Percentiles rank a stretch among this genome's conserved stretches.
These are phyloP conservation scores for Pristionchus arcanus DNA, from an alignment of 2,888 invertebrate genomes.

Conservation along the genomic window DNA sequence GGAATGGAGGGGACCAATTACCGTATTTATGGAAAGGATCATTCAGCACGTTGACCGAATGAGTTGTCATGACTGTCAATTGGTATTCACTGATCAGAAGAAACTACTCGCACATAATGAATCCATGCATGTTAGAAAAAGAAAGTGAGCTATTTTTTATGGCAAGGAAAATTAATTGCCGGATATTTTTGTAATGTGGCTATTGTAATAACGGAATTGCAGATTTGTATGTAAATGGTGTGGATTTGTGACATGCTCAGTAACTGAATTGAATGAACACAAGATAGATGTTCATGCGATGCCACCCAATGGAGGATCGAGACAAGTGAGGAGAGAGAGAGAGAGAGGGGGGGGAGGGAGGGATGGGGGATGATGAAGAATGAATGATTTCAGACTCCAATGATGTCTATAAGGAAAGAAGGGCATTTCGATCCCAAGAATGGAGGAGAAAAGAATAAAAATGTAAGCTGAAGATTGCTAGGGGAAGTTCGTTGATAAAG, in stretches of 20 bases:
- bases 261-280: constrained; percentile 73
- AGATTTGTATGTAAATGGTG: constrained; percentile 75
- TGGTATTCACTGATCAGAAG: constrained; percentile 70
- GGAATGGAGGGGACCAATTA: too few species aligned
- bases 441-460: constrained; percentile 25
- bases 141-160: constrained; percentile 58
- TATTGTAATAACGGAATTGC: not conserved
- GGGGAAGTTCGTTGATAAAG: too few species aligned
- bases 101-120: constrained; percentile 66
- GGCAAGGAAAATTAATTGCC: not conserved
- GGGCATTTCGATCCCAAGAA: not conserved
- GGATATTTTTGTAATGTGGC: not conserved
- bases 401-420: not conserved
- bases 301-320: constrained; percentile 51
- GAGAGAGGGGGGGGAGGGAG: not conserved
- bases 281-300: constrained; percentile 71
- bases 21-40: not conserved
- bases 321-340: not conserved
- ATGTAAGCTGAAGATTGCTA: not conserved
- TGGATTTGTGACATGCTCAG: constrained; percentile 67
- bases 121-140: constrained; percentile 64
- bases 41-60: constrained; percentile 65
- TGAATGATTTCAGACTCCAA: not conserved
- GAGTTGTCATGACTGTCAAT: constrained; percentile 70
- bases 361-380: not conserved